Evolutionary conservation across 2,113 vertebrate genomes (phyloP), one percentile per base, ranked within the genome.

Genomic region (Eublepharis macularius): DNA sequence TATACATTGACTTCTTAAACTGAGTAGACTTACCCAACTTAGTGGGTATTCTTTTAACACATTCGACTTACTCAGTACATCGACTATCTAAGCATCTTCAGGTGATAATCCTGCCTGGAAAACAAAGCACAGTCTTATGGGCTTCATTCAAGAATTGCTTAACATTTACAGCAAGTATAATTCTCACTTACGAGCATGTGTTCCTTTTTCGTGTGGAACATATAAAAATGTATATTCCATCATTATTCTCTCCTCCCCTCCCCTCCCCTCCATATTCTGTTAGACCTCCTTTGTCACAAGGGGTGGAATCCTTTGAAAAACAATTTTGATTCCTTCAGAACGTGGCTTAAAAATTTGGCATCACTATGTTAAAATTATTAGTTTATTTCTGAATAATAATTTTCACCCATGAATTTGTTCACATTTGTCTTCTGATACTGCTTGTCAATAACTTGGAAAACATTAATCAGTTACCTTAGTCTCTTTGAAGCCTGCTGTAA

Each of bases 241-340:
- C 93, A 88, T 79, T 60, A 60, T 60, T 60, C 57, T n/a, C n/a
- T n/a, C n/a, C n/a, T n/a, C 57, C 57, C 16, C 14, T 57, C 94
- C 93, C 93, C 95, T 90, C 94, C 88, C 92, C 93, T 80, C 95
- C 96, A 94, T 93, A 90, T 95, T 94, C 95, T 95, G 93, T 92
- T 94, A 94, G 94, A 90, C 92, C 93, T 96, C 90, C 95, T 94
- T 90, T 93, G 91, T 92, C 93, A 90, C 88, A 90, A 88, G 95
- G 94, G 95, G 93, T 94, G 95, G 95, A 91, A 95, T 89, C 92
- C 93, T 88, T 94, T 92, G 91, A 94, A 95, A 96, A 96, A 90
- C 94, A 93, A 89, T 94, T 92, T 93, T 95, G 93, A 94, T 94
- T 95, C 92, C 96, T 96, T 96, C 95, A 94, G 95, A 87, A 93